Conservation (phyloP, 2,888 invertebrate species). For the Zootermopsis nevadensis region DNA sequence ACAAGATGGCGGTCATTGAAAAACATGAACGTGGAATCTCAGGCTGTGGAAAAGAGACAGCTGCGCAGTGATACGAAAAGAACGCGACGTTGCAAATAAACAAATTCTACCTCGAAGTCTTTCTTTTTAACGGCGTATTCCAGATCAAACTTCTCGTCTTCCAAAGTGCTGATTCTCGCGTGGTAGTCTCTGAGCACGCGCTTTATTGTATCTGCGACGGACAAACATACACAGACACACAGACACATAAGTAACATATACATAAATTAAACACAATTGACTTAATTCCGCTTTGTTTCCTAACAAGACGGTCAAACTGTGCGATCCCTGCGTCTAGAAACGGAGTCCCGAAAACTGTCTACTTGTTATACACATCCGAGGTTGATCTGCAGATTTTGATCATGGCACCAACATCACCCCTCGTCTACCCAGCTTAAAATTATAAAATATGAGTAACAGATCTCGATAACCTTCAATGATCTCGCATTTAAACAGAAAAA, state of each 20-base stretch:
- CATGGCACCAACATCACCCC: no score
- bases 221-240: slow-evolving; percentile 3
- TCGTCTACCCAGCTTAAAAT: no score
- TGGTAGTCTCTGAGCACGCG: slow-evolving; percentile 86
- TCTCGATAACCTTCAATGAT: no score
- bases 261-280: no score
- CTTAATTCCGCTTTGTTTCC: not conserved
- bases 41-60: not conserved
- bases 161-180: slow-evolving; percentile 87
- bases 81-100: not conserved
- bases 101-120: slow-evolving; percentile 89
- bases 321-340: no score
- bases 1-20: not conserved
- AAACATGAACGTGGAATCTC: not conserved
- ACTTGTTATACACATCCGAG: no score
- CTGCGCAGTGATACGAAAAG: not conserved
- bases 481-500: no score
- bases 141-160: slow-evolving; percentile 97
- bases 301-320: not conserved
- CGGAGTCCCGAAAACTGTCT: no score
- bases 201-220: slow-evolving; percentile 77
- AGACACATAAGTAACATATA: not conserved
- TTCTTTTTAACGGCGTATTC: slow-evolving; percentile 98
- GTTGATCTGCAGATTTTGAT: no score
- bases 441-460: no score